Evolutionary conservation across 2,888 invertebrate genomes (phyloP), one percentile per base, ranked within the genome.

Genomic region (Hoplodrina ambigua): DNA sequence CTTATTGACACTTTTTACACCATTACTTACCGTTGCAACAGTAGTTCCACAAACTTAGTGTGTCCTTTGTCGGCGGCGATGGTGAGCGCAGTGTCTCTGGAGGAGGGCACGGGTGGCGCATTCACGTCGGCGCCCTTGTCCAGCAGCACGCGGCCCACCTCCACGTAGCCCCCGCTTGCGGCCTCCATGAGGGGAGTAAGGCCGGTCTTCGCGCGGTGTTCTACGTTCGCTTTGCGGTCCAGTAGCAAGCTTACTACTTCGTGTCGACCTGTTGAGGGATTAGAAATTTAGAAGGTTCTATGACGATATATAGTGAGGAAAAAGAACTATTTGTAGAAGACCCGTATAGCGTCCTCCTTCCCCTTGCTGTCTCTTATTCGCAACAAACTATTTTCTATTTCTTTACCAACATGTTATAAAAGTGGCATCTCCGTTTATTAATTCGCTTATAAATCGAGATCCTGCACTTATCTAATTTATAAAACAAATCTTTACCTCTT

Each of bases 11-110:
- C 41, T 13, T 8, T 41, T 41, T 41, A 41, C 41, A 10, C 13
- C 5, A 13, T 4, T 6, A 57, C 69, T 37, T 5, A 74, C 94
- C 97, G 97, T 59, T 97, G 97, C 79, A 98, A 94, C 79, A 98
- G 94, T 62, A 98, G 96, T 93, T 98, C 98, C 37, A 98, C 98
- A 90, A 98, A 98, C 93, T 99, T 97, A 89, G 98, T 98, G 94
- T 99, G 99, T 0, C 99, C 99, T 93, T 99, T 99, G 92, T 99
- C 99, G n/a, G 99, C 99, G 76, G 99, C 99, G 87, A 99, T 99
- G 75, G 99, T 99, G 62, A 99, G 97, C 30, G 99, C 99, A 8
- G 99, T 99, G 95, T 99, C 99, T 64, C 99, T 96, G 5, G 99
- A 99, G 20, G 99, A 99, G 20, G 99, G 99, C 78, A 99, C 99